phyloP scores from a whole-genome alignment of 1,140 invertebrate genomes.

The Hypothenemus hampei region DNA sequence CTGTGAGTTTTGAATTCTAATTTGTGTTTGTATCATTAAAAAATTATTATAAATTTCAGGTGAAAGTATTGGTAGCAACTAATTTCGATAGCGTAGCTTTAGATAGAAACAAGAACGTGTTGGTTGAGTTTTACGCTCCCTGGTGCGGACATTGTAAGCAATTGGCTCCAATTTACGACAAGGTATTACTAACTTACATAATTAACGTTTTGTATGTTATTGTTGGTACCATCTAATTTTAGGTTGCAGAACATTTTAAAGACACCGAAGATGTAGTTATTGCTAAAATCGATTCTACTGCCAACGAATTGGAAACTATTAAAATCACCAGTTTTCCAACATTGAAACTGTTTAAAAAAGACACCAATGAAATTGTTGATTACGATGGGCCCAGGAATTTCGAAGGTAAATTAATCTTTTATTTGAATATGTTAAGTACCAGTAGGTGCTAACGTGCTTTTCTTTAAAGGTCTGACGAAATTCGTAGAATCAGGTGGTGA shows the following conservation, averaged over 20 bases:
- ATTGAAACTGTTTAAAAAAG: conserved; percentile 91
- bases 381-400: conserved; percentile 94
- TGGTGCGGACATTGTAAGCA: conserved; percentile 99
- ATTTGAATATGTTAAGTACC: too few species aligned
- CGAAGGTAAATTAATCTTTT: conserved; percentile 54
- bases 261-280: conserved; percentile 82
- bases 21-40: not conserved
- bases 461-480: conserved; percentile 61
- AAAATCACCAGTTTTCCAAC: conserved; percentile 97
- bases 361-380: conserved; percentile 87
- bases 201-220: conserved; percentile 54
- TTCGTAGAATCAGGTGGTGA: conserved; percentile 82
- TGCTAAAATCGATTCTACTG: conserved; percentile 98
- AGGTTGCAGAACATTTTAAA: conserved; percentile 75
- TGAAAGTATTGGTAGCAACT: conserved; percentile 73
- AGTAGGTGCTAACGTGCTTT: too few species aligned
- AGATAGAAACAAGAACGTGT: conserved; percentile 84
- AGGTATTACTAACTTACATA: too few species aligned
- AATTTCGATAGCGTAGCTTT: conserved; percentile 95
- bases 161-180: conserved; percentile 91
- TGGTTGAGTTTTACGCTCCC: conserved; percentile 98
- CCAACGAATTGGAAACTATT: conserved; percentile 93
- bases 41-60: not conserved
- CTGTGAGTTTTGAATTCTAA: conserved; percentile 55
- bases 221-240: conserved; percentile 67